phyloP scores from a whole-genome alignment of 2,888 invertebrate species.

The Coremacera marginata region DNA sequence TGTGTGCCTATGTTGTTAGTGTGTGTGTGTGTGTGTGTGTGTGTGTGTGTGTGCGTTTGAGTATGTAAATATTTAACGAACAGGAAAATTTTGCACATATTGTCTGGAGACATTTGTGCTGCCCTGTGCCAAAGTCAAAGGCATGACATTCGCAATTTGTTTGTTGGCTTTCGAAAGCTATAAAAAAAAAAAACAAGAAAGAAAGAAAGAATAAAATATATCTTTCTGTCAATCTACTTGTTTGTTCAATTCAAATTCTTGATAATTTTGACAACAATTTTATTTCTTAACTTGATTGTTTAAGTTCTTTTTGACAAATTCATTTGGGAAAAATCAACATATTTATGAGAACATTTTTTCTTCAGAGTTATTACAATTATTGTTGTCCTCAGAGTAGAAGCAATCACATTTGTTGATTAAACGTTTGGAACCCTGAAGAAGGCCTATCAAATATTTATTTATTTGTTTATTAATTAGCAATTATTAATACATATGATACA shows the following conservation, averaged over 20 bases:
- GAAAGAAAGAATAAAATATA: background rate
- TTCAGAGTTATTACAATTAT: no score
- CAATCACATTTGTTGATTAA: no score
- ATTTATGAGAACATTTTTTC: no score
- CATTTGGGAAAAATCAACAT: no score
- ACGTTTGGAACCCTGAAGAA: no score
- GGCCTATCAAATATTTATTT: no score
- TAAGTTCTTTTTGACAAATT: no score
- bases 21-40: no score
- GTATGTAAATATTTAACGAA: conserved; percentile 33
- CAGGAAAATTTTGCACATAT: conserved; percentile 29
- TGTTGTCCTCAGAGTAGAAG: no score
- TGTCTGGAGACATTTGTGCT: conserved; percentile 1
- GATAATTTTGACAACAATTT: background rate
- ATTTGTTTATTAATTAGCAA: no score
- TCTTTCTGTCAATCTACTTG: no score
- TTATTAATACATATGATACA: no score
- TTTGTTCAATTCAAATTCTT: background rate
- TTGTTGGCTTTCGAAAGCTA: background rate
- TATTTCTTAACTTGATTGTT: background rate
- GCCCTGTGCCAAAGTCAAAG: background rate
- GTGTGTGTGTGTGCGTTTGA: background rate
- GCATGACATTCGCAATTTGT: background rate
- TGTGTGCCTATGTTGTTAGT: background rate
- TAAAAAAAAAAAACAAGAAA: background rate